Base-by-base conservation (phyloP, 2,888 invertebrate genomes). In the Omphaloscelis lunosa region DNA sequence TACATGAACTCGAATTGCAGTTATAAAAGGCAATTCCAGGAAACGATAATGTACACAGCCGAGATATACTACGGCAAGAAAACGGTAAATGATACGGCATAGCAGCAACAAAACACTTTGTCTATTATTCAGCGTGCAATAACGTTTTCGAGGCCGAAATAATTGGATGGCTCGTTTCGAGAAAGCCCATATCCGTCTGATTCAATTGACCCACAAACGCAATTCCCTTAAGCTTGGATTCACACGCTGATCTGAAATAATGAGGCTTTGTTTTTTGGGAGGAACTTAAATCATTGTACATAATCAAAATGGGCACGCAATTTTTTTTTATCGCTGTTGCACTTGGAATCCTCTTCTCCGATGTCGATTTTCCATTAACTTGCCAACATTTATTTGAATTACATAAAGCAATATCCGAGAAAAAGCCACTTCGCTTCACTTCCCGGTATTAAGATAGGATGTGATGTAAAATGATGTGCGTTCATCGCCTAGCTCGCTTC, bases 401-500 rank as follows among this genome's bases (percentile, higher is more conserved):
- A 85, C 61, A 80, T 78, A 86, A 80, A 72, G 8, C 39, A 29
- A 77, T 76, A 75, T 84, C 80, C 72, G 77, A 83, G 84, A 77
- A 76, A 71, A 75, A 86, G 77, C 72, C 66, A 68, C 77, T 68
- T 80, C 81, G 77, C 75, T 83, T 79, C 69, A 86, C 84, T 87
- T 89, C 86, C 89, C 82, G 82, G 75, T 75, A 72, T 68, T 72
- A 34, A 59, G 15, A 77, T 74, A 88, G 87, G 89, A 90, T 86
- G 84, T 83, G 80, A 77, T 79, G 82, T 72, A 76, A 77, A 84
- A 69, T 77, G 79, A 84, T 76, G 75, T 83, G 79, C 78, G 75
- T 78, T 75, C 80, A 84, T 76, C 23, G 73, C 86, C 89, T 90
- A 88, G 90, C 65, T 66, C 72, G 82, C 81, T 89, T 90, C 90